Evolutionary conservation across 2,113 vertebrate genomes (phyloP).

Genomic region (Heterochromis multidens): DNA sequence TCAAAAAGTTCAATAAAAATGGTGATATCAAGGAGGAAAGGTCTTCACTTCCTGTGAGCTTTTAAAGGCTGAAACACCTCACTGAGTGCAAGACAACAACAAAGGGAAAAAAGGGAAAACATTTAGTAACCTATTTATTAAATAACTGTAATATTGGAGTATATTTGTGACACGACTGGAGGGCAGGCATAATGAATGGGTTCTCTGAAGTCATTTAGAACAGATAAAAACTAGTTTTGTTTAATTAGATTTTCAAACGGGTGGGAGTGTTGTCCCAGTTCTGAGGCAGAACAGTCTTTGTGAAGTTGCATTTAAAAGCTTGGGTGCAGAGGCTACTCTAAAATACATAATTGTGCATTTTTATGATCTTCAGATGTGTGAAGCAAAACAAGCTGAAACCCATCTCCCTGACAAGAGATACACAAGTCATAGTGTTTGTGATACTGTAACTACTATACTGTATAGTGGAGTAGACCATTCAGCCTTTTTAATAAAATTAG

Average conservation of each 20-base stretch:
- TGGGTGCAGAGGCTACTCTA: slow-evolving; percentile 57
- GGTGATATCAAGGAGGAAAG: neutral
- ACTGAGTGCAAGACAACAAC: slow-evolving; percentile 51
- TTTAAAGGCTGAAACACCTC: neutral
- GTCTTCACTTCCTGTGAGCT: neutral
- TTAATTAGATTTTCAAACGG: slow-evolving; percentile 81
- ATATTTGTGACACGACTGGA: slow-evolving; percentile 80
- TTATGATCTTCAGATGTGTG: slow-evolving; percentile 39
- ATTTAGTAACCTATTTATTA: slow-evolving; percentile 81
- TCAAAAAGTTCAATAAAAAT: slow-evolving; percentile 51
- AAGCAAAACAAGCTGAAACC: slow-evolving; percentile 2
- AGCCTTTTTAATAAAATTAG: too few species aligned
- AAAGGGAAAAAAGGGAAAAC: neutral
- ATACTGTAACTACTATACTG: neutral
- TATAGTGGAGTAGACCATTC: neutral
- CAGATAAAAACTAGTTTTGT: slow-evolving; percentile 83
- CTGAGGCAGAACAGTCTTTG: slow-evolving; percentile 68
- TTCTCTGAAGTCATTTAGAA: slow-evolving; percentile 82
- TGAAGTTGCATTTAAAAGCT: slow-evolving; percentile 75
- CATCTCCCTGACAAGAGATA: slow-evolving; percentile 13
- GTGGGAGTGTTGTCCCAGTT: slow-evolving; percentile 79
- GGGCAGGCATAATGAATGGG: slow-evolving; percentile 80
- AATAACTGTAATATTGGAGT: slow-evolving; percentile 76
- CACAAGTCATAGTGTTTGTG: neutral
- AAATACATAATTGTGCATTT: slow-evolving; percentile 68